phyloP scores from a whole-genome alignment of 2,888 invertebrate species.

The Dryococelus australis region DNA sequence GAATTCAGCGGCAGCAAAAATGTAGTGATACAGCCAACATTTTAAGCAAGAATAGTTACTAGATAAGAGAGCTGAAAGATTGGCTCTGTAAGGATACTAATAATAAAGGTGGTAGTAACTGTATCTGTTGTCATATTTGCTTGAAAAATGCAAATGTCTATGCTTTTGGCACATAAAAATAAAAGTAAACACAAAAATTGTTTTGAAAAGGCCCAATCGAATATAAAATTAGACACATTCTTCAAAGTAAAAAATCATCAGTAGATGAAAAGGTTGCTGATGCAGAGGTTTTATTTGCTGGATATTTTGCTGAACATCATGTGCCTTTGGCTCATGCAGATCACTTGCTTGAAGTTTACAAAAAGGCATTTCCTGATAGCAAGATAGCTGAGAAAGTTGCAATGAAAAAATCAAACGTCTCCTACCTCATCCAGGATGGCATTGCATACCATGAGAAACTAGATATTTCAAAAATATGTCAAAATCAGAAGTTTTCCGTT shows the following conservation, averaged over 20 bases:
- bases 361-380: not conserved
- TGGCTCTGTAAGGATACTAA: not conserved
- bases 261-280: not conserved
- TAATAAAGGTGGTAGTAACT: not conserved
- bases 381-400: not conserved
- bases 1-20: not conserved
- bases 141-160: slow-evolving; percentile 1
- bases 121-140: not conserved
- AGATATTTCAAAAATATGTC: not conserved
- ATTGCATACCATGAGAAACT: not conserved
- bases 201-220: not conserved
- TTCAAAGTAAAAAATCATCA: not conserved
- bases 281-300: not conserved
- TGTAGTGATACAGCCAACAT: not conserved
- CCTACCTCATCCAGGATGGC: not conserved
- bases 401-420: not conserved
- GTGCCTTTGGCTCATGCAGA: not conserved
- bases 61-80: not conserved
- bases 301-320: not conserved
- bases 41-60: not conserved
- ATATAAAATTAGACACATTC: not conserved
- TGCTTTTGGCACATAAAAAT: not conserved
- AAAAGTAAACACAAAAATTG: not conserved
- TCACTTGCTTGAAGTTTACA: not conserved
- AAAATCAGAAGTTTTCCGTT: not conserved